A percentile compares a stretch with the other conserved stretches of the same genome.
These are phyloP conservation scores for Ctenomys sociabilis DNA, from an alignment of 2,113 vertebrate genomes.

Conservation along the genomic window DNA sequence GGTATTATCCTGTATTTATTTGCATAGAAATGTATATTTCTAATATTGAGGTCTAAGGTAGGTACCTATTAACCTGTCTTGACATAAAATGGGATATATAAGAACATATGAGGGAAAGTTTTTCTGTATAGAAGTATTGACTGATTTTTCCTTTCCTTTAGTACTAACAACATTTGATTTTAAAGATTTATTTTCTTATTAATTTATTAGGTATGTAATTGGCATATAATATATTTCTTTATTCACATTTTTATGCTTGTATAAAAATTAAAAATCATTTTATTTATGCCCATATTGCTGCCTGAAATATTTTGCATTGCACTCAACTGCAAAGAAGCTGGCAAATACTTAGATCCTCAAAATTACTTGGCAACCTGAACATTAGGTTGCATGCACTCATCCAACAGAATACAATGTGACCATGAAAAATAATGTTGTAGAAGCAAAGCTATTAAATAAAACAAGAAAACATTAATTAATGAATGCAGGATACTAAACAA, in stretches of 20 bases:
- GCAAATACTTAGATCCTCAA: neutral
- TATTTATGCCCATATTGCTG: neutral
- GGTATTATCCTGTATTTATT: neutral
- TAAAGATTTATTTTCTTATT: slow-evolving; percentile 14
- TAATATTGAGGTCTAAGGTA: neutral
- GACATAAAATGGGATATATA: neutral
- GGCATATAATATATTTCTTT: neutral
- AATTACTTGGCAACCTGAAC: slow-evolving; percentile 31
- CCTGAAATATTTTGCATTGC: neutral
- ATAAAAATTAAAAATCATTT: neutral
- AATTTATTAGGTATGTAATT: slow-evolving; percentile 17
- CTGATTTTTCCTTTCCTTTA: neutral
- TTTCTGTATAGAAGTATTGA: neutral
- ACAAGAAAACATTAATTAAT: slow-evolving; percentile 1
- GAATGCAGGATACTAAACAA: neutral
- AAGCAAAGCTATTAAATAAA: neutral
- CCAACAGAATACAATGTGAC: neutral
- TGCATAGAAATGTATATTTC: neutral
- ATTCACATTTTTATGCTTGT: neutral
- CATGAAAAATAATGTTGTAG: neutral
- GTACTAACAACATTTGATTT: neutral
- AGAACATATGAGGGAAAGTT: neutral
- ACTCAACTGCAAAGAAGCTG: slow-evolving; percentile 1
- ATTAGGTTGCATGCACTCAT: neutral
- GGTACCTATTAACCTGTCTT: neutral